Conservation (phyloP, 2,113 vertebrate species). For the Recurvirostra avosetta region DNA sequence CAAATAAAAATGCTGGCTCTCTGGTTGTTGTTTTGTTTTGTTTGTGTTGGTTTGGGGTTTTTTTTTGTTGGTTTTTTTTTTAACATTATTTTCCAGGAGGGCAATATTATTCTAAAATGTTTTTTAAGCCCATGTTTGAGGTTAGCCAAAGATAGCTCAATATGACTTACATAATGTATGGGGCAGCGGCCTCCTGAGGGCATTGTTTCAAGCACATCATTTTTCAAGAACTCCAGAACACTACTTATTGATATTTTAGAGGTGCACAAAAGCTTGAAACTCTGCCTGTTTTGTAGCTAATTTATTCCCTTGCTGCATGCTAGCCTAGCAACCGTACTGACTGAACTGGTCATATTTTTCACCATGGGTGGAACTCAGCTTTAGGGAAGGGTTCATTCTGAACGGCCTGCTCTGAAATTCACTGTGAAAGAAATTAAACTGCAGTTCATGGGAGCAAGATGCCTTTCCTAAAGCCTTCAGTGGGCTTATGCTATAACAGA, state of each 20-base stretch:
- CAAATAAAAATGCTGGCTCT: background rate
- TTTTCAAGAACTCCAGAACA: slow-evolving; percentile 32
- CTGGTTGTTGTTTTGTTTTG: background rate
- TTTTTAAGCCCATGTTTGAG: background rate
- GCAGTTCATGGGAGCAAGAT: background rate
- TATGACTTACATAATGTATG: background rate
- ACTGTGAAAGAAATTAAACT: slow-evolving; percentile 39
- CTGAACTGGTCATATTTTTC: background rate
- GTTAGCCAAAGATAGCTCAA: background rate
- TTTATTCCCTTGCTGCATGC: slow-evolving; percentile 50
- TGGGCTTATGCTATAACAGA: background rate
- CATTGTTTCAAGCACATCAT: slow-evolving; percentile 26
- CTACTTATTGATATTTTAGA: slow-evolving; percentile 56
- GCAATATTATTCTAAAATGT: background rate
- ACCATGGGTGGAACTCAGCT: slow-evolving; percentile 15
- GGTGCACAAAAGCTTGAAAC: slow-evolving; percentile 17
- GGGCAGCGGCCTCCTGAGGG: background rate
- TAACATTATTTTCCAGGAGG: background rate
- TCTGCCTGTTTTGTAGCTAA: slow-evolving; percentile 43
- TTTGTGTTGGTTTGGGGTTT: too few species aligned
- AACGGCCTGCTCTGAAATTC: slow-evolving; percentile 17
- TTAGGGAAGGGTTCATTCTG: slow-evolving; percentile 25
- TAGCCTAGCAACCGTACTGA: slow-evolving; percentile 3
- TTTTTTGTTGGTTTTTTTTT: background rate
- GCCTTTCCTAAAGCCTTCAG: slow-evolving; percentile 13